Evolutionary conservation across 2,113 vertebrate genomes (phyloP), one percentile per base, ranked within the genome.

Genomic region (Brachypodius melanocephalos): DNA sequence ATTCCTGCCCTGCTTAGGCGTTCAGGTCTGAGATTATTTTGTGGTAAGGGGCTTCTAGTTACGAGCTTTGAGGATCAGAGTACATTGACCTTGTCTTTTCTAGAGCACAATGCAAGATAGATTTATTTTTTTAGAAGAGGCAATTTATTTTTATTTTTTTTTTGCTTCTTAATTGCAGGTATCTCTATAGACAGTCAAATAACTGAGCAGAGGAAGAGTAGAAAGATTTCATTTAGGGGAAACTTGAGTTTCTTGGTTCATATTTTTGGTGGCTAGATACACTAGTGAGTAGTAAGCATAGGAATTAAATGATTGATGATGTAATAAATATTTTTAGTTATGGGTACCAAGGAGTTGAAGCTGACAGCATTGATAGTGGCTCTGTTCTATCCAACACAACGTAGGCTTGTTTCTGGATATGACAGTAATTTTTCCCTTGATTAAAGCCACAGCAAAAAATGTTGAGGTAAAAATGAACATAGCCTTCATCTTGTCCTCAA

Each of bases 121-220:
- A 88, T 79, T 93, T 86, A 72, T 85, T 94, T 91, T 93, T 94
- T 91, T 78, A 21, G 83, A 93, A 93, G 92, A 92, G 71, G 57
- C 67, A 84, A 42, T 55, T 91, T 74, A 46, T 94, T 91, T 87
- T 61, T 81, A 77, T 91, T 77, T 61, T 87, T 61, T 81, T 81
- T 91, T 77, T 61, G 68, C 38, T 89, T 94, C 42, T 78, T 63
- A 85, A 76, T 62, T 93, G 81, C 66, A 92, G 26, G 31, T 95
- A 85, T 95, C 62, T 90, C 62, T 91, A 38, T 79, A 85, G 79
- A 87, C 36, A 77, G 51, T 94, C 67, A 91, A 76, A 83, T 49
- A 96, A 88, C 74, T 77, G 69, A 92, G 78, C 80, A 91, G 75
- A 94, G 63, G 72, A 92, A 58, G 51, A 91, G 73, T 79, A 48